Evolutionary conservation across 2,113 vertebrate species (phyloP).

Genomic region (Cacatua alba): DNA sequence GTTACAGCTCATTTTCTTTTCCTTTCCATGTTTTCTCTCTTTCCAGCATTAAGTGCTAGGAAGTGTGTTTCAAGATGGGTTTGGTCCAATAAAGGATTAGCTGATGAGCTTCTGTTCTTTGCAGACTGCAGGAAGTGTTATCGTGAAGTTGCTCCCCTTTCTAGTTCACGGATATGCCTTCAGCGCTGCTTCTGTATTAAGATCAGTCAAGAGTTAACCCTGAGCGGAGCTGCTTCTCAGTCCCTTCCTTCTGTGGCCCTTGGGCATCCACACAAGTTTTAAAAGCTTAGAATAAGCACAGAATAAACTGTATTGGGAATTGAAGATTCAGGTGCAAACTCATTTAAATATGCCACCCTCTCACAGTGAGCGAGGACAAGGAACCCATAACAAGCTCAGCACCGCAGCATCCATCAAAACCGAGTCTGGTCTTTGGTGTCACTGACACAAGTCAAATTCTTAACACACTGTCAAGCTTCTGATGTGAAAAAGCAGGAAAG

Average conservation of each 20-base stretch:
- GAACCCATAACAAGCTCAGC: neutral
- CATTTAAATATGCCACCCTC: neutral
- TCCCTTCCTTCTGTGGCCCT: neutral
- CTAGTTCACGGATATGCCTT: neutral
- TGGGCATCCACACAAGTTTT: neutral
- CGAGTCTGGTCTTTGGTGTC: neutral
- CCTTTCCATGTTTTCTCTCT: neutral
- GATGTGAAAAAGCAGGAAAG: neutral
- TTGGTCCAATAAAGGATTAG: neutral
- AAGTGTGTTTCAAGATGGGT: neutral
- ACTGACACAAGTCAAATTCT: neutral
- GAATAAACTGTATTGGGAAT: neutral
- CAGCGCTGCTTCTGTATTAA: neutral
- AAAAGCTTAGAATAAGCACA: neutral
- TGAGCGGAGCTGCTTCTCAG: neutral
- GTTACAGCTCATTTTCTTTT: neutral
- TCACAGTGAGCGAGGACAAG: neutral
- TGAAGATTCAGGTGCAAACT: neutral
- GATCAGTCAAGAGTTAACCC: neutral
- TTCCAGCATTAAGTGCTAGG: neutral
- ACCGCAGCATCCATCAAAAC: neutral
- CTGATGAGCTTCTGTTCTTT: neutral
- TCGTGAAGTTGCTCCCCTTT: accelerated
- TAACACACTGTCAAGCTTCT: neutral
- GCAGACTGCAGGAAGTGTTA: neutral